Conservation (phyloP, 2,797 vertebrate species). For the Tachyglossus aculeatus region DNA sequence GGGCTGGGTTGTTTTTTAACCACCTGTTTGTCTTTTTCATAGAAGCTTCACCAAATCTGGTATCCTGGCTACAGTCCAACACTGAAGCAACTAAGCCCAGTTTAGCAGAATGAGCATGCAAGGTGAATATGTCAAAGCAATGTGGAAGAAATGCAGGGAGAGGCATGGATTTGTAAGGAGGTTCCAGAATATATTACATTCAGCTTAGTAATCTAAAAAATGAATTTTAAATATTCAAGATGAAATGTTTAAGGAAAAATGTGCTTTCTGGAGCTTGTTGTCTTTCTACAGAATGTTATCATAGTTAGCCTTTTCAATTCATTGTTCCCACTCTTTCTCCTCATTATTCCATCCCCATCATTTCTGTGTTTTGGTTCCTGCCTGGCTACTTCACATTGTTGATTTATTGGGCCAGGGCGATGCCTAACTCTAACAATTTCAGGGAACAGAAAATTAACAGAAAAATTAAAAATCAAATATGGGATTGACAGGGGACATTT, state of each 20-base stretch:
- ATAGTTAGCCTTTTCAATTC: too few relatives aligned
- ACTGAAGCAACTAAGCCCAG: not conserved
- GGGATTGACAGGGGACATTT: too few relatives aligned
- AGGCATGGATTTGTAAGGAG: not conserved
- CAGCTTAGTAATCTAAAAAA: not conserved
- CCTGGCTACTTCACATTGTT: too few relatives aligned
- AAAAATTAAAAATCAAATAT: too few relatives aligned
- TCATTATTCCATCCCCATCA: too few relatives aligned
- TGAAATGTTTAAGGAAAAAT: not conserved
- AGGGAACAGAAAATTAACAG: too few relatives aligned
- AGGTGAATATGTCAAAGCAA: not conserved
- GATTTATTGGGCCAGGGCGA: too few relatives aligned
- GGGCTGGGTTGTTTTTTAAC: not conserved
- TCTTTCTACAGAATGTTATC: too few relatives aligned
- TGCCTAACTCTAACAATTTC: too few relatives aligned
- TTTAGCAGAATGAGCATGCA: not conserved
- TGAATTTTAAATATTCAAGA: not conserved
- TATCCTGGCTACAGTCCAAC: not conserved
- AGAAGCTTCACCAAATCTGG: not conserved
- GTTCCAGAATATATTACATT: not conserved
- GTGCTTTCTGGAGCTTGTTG: too few relatives aligned
- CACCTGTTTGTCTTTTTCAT: not conserved
- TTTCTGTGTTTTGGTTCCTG: too few relatives aligned
- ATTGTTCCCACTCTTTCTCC: too few relatives aligned
- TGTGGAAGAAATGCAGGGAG: not conserved